Evolutionary conservation across 2,797 vertebrate genomes (phyloP).

Genomic region (Dipus sagitta): DNA sequence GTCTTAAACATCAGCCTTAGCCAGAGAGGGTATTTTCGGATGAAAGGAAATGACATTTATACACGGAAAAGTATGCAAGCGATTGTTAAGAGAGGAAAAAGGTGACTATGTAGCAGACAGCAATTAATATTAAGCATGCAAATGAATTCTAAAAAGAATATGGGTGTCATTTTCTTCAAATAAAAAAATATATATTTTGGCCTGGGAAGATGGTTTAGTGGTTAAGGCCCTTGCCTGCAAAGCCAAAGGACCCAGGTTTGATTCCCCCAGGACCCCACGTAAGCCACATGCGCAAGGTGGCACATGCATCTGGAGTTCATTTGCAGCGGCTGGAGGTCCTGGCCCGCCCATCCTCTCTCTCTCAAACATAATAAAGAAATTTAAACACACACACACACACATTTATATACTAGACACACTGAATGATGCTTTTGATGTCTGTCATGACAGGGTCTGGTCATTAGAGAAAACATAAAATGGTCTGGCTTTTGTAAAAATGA

Average conservation of each 20-base stretch:
- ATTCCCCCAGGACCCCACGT: too few species aligned
- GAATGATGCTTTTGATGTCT: neutral
- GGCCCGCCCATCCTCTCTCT: too few species aligned
- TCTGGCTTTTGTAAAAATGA: constrained; percentile 26
- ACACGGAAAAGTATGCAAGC: neutral
- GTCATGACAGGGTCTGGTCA: neutral
- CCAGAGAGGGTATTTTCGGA: neutral
- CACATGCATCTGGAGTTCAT: too few species aligned
- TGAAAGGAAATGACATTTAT: neutral
- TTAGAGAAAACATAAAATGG: neutral
- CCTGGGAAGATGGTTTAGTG: too few species aligned
- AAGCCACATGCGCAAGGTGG: too few species aligned
- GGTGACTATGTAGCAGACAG: neutral
- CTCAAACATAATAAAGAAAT: too few species aligned
- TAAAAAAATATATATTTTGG: too few species aligned
- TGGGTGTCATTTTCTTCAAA: too few species aligned
- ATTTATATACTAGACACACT: neutral
- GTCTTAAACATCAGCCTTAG: constrained; percentile 25
- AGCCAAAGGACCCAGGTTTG: too few species aligned
- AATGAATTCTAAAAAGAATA: neutral
- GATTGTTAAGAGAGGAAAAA: neutral
- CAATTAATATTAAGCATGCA: neutral
- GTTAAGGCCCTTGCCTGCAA: too few species aligned
- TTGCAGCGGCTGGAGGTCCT: too few species aligned
- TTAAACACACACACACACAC: too few species aligned